Conservation (phyloP, 2,113 vertebrate species). For the Pelecanus crispus region DNA sequence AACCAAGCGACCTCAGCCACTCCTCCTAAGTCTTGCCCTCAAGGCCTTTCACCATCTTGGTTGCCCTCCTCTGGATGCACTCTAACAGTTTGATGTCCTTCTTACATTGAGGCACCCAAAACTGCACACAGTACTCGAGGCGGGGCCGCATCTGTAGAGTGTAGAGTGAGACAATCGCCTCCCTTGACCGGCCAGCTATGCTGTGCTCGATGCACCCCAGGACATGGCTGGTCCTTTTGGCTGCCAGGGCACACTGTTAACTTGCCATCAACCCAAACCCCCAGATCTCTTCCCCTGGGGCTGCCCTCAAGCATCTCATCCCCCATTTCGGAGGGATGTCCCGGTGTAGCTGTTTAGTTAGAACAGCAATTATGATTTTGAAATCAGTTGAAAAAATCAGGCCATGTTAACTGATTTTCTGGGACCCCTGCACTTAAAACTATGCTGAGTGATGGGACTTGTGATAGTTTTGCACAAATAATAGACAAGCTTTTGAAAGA, state of each 20-base stretch:
- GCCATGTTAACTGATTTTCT: background rate
- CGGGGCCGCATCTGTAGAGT: fast-evolving
- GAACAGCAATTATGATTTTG: background rate
- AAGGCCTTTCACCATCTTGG: background rate
- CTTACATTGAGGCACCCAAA: fast-evolving
- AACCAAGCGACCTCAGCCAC: fast-evolving
- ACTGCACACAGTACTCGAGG: fast-evolving
- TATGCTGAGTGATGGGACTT: background rate
- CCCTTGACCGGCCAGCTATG: fast-evolving
- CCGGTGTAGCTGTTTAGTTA: background rate
- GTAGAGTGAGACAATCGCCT: background rate
- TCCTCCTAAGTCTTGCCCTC: fast-evolving
- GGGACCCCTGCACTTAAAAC: background rate
- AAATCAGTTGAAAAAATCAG: background rate
- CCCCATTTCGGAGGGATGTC: background rate
- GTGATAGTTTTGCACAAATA: background rate
- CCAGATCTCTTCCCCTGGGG: background rate
- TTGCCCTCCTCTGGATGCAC: background rate
- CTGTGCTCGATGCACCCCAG: background rate
- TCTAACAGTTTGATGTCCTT: background rate
- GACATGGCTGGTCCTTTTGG: fast-evolving
- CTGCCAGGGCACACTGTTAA: background rate
- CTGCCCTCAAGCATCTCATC: background rate
- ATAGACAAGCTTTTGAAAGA: background rate
- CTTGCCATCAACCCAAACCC: background rate